Evolutionary conservation across 2,797 vertebrate species (phyloP).

Genomic region (Limnodromus scolopaceus): DNA sequence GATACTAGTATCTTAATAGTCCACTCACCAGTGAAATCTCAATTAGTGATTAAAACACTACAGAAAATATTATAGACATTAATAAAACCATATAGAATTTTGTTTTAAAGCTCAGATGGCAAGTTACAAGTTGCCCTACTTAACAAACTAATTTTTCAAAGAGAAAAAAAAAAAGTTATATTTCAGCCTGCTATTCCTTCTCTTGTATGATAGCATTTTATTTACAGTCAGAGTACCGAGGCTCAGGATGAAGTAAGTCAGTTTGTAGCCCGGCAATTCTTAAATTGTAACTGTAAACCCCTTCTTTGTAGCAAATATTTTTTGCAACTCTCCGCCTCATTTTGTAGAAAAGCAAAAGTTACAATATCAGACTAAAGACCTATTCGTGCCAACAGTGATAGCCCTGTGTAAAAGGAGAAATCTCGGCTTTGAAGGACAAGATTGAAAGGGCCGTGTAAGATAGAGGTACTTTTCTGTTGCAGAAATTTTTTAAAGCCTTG

Average conservation of each 20-base stretch:
- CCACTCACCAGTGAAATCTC: neutral
- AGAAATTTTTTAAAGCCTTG: neutral
- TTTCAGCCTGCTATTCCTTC: neutral
- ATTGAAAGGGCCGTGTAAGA: fast-evolving
- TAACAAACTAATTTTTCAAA: neutral
- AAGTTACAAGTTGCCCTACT: neutral
- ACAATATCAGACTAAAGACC: neutral
- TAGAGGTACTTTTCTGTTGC: neutral
- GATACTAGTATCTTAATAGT: neutral
- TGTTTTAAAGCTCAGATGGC: neutral
- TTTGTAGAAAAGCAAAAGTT: neutral
- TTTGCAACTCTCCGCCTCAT: neutral
- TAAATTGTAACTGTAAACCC: neutral
- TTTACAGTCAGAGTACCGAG: neutral
- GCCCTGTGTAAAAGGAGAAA: neutral
- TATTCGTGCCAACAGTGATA: neutral
- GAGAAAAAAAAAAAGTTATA: fast-evolving
- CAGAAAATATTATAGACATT: neutral
- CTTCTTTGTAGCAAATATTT: neutral
- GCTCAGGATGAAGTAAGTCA: neutral
- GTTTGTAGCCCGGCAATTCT: neutral
- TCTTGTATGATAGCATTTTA: neutral
- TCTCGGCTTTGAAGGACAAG: neutral
- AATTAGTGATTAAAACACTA: neutral
- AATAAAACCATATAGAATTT: neutral